These are phyloP conservation scores for Motacilla alba DNA, from an alignment of 2,113 vertebrate genomes.

Conservation along the genomic window DNA sequence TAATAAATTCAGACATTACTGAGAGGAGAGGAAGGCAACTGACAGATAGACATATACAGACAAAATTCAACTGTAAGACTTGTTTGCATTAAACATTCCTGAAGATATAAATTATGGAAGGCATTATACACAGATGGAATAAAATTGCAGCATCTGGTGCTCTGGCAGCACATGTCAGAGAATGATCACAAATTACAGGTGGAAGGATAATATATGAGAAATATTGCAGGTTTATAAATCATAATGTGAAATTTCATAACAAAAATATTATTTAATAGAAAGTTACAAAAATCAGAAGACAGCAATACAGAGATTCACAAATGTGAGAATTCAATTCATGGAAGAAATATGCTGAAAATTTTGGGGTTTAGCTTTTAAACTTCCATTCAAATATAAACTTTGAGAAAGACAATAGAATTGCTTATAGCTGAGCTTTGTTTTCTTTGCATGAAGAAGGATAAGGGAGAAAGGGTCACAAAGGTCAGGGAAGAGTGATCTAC, in stretches of 20 bases:
- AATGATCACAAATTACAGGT: neutral
- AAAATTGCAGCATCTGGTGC: neutral
- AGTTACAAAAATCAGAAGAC: neutral
- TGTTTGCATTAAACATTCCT: constrained; percentile 10
- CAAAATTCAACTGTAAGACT: neutral
- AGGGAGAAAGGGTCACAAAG: neutral
- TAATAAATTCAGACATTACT: neutral
- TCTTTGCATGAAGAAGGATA: neutral
- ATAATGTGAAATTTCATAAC: neutral
- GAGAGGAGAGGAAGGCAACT: neutral
- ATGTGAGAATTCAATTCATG: neutral
- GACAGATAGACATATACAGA: constrained; percentile 33
- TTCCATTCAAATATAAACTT: neutral
- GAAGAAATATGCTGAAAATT: neutral
- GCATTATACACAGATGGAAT: neutral
- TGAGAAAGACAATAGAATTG: neutral
- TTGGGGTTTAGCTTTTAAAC: neutral
- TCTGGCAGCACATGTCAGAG: neutral
- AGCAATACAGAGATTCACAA: neutral
- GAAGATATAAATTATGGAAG: neutral
- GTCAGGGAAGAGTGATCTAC: neutral
- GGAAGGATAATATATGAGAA: neutral
- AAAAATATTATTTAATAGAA: neutral
- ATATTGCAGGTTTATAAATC: neutral
- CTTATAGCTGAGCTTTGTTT: neutral